Conservation (phyloP, 2,797 vertebrate species). For the Argentina silus region DNA sequence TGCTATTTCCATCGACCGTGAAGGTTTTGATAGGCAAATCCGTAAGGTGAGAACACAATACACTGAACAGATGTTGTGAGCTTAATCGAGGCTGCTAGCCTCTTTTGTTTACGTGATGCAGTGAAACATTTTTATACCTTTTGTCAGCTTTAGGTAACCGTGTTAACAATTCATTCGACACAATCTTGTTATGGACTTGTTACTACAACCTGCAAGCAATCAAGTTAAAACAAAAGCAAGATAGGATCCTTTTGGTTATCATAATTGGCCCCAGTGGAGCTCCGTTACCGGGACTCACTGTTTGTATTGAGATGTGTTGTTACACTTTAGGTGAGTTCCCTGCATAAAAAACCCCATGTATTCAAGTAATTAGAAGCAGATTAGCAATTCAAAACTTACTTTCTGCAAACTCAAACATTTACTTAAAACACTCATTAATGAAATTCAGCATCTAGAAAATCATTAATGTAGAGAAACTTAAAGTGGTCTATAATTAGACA, state of each 20-base stretch:
- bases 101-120: background rate
- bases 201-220: background rate
- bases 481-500: slow-evolving; percentile 51
- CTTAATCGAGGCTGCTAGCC: slow-evolving; percentile 3
- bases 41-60: background rate
- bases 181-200: slow-evolving; percentile 2
- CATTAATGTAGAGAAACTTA: slow-evolving; percentile 34
- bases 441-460: slow-evolving; percentile 35
- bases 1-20: slow-evolving; percentile 15
- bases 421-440: slow-evolving; percentile 41
- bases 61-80: slow-evolving; percentile 3
- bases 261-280: slow-evolving; percentile 14
- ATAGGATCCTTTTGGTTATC: slow-evolving; percentile 4
- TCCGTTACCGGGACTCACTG: background rate
- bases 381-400: slow-evolving; percentile 34
- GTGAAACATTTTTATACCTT: background rate
- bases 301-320: background rate
- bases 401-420: slow-evolving; percentile 43
- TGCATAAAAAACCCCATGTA: slow-evolving; percentile 7
- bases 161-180: slow-evolving; percentile 4
- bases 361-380: slow-evolving; percentile 28
- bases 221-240: slow-evolving; percentile 13
- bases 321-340: slow-evolving; percentile 15
- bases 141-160: background rate
- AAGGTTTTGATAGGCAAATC: slow-evolving; percentile 20